A percentile compares a stretch with the other conserved stretches of the same genome.
These are phyloP conservation scores for Hydrophis major DNA, from an alignment of 2,797 vertebrate genomes.

Conservation along the genomic window DNA sequence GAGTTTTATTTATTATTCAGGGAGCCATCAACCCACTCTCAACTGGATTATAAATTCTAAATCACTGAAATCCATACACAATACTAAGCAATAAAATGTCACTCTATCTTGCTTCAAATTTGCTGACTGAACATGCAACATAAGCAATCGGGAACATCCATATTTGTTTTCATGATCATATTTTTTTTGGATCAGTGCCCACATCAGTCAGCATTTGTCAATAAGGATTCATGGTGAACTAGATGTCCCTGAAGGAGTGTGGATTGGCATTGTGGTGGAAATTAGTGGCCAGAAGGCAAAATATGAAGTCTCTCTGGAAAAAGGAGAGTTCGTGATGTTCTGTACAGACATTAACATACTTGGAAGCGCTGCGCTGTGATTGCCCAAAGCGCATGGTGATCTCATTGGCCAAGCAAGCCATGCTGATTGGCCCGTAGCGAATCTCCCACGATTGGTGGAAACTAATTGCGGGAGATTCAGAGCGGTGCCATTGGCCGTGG, in stretches of 20 bases:
- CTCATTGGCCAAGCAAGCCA: too few relatives aligned
- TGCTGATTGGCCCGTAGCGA: too few relatives aligned
- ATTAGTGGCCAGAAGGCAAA: background rate
- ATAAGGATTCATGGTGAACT: background rate
- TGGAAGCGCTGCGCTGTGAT: too few relatives aligned
- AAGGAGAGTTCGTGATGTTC: background rate
- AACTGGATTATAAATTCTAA: background rate
- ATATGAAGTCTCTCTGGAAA: background rate
- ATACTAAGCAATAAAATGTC: background rate
- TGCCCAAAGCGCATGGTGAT: too few relatives aligned
- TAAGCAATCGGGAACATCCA: background rate
- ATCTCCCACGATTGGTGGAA: too few relatives aligned
- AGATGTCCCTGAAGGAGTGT: background rate
- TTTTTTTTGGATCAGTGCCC: slow-evolving; percentile 22
- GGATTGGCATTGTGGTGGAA: background rate
- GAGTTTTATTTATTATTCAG: background rate
- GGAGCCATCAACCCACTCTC: background rate
- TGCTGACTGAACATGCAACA: slow-evolving; percentile 20
- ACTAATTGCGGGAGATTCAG: too few relatives aligned
- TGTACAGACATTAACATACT: too few relatives aligned
- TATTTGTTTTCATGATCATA: slow-evolving; percentile 48
- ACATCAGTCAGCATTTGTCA: slow-evolving; percentile 30
- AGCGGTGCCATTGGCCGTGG: too few relatives aligned
- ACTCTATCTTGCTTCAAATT: background rate
- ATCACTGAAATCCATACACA: background rate